These are phyloP conservation scores for Melitaea cinxia DNA, from an alignment of 1,140 invertebrate genomes.

Conservation along the genomic window DNA sequence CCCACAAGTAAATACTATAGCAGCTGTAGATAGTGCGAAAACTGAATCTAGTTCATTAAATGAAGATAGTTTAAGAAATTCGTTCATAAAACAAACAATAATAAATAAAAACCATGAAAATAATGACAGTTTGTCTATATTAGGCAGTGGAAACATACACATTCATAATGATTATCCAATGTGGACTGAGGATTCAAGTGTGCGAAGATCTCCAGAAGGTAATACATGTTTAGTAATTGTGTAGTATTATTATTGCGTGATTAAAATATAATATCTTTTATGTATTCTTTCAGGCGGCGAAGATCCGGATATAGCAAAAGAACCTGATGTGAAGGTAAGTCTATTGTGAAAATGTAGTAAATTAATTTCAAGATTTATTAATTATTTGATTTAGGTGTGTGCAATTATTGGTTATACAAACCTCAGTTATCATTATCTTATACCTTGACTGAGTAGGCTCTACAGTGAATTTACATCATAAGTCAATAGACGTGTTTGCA, in stretches of 20 bases:
- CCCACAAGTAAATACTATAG: conserved; percentile 28
- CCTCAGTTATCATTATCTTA: too few relatives aligned
- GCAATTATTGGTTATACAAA: too few relatives aligned
- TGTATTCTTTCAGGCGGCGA: conserved; percentile 55
- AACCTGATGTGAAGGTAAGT: conserved; percentile 60
- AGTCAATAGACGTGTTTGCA: too few relatives aligned
- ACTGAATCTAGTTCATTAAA: conserved; percentile 7
- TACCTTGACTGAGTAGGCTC: too few relatives aligned
- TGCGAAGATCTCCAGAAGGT: conserved; percentile 57
- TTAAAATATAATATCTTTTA: not conserved
- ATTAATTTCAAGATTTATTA: too few relatives aligned
- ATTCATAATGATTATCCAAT: conserved; percentile 57
- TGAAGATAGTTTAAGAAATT: conserved; percentile 19
- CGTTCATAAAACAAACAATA: conserved; percentile 31
- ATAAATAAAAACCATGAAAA: conserved; percentile 36
- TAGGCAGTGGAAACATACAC: conserved; percentile 17
- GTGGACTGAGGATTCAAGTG: conserved; percentile 72
- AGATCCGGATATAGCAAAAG: conserved; percentile 63
- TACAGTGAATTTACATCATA: too few relatives aligned
- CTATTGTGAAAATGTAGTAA: conserved; percentile 6
- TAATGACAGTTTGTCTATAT: conserved; percentile 29
- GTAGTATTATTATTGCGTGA: not conserved
- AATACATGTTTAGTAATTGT: conserved; percentile 12
- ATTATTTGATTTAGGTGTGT: too few relatives aligned
- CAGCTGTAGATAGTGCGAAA: conserved; percentile 12